Evolutionary conservation across 2,888 invertebrate genomes (phyloP), one percentile per base, ranked within the genome.

Genomic region (Baronia brevicornis): DNA sequence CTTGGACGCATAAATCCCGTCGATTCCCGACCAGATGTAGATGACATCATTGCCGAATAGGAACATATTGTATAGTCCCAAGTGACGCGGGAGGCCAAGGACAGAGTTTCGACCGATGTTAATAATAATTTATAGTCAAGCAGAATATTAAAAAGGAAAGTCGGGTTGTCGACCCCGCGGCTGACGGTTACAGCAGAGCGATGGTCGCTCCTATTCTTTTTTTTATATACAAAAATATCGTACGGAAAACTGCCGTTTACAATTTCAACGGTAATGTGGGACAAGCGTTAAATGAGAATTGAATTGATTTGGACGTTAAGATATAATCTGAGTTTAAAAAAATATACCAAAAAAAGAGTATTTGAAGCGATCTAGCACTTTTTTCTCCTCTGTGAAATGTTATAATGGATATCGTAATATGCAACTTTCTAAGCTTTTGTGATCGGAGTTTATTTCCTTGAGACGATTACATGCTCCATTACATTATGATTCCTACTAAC

Each of bases 141-240:
- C 50, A 44, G 57, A 67, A 68, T 69, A 70, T 60, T 69, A 72
- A 75, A 75, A 73, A 72, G 75, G 75, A 75, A 78, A 72, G 75
- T 66, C 47, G 50, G 78, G 72, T 73, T 60, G 60, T 60, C 59
- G 73, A 78, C 69, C 79, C 50, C 63, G 49, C 47, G 38, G 47
- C 54, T 52, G 64, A 55, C 64, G 64, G 57, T 52, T 56, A 60
- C 54, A 52, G 60, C 49, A 54, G 48, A 62, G 58, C 65, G 61
- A 71, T 70, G 65, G 60, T 61, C 60, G 60, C 67, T 50, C 43
- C 31, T 39, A 48, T 40, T 66, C 63, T 70, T 71, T 72, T 23
- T 69, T 74, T 66, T 71, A 70, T 65, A 60, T 51, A 49, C 53
- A 54, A 54, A 58, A 66, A 62, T 57, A 53, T 55, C 54, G 47